Evolutionary conservation across 2,888 invertebrate genomes (phyloP), one percentile per base, ranked within the genome.

Genomic region (Ferrisia virgata): DNA sequence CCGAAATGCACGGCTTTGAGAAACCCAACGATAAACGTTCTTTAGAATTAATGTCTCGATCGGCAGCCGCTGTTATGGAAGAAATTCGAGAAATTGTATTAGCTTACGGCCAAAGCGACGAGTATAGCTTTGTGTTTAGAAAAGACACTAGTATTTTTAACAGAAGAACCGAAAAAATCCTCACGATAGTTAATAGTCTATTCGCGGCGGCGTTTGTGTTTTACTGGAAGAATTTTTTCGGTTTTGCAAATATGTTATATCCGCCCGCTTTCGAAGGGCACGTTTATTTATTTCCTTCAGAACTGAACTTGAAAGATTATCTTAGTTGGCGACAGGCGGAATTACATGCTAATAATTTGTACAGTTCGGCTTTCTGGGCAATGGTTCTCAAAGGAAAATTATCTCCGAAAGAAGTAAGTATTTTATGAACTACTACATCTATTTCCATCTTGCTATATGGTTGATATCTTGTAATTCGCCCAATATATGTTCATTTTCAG

Each of bases 331-430:
- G 97, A 80, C 97, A 97, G 90, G 96, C 95, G 28, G 97, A 97
- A 90, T 95, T 96, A 84, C 98, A 99, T 88, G 94, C 99, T 22
- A 99, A 99, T 89, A 99, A 99, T 90, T 91, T 99, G 86, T 98
- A 99, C 87, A 99, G 99, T 88, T 98, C 98, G 3, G 93, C 95
- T 85, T 99, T 99, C 90, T 98, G 98, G 98, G 93, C 92, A 87
- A 90, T 99, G 84, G 93, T 98, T 4, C 90, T 93, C 85, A 92
- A 93, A 88, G 93, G 93, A 83, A 93, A 94, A 9, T 88, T 96
- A 85, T 93, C 92, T 25, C 93, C 94, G 86, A 89, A 90, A 85
- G 92, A 97, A 90, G 94, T 93, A 88, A 87, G 86, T 33, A 9
- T 2, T 78, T n/a, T n/a, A n/a, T n/a, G n/a, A n/a, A n/a, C n/a